Conservation (phyloP, 2,113 vertebrate genomes). For the Pantherophis guttatus region DNA sequence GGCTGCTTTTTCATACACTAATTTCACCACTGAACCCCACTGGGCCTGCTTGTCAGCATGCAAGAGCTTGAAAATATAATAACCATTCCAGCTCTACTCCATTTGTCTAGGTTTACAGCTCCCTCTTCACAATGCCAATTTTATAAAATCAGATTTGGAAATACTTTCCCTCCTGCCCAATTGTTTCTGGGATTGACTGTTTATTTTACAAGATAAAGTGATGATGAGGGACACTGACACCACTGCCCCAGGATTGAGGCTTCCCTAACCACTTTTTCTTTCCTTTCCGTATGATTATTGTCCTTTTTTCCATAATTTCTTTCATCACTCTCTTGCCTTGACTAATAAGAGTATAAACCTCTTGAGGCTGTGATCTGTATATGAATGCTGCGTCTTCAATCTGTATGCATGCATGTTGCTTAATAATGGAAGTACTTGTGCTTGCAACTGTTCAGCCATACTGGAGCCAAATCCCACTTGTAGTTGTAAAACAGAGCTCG, state of each 20-base stretch:
- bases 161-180: neutral
- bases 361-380: neutral
- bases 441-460: neutral
- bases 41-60: constrained; percentile 31
- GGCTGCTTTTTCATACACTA: constrained; percentile 33
- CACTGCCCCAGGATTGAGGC: neutral
- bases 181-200: neutral
- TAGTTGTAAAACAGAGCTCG: neutral
- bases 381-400: neutral
- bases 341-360: neutral
- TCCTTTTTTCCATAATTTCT: neutral
- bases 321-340: neutral
- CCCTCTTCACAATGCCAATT: constrained; percentile 21
- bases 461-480: neutral
- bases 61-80: constrained; percentile 35
- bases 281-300: neutral
- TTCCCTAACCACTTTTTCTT: neutral
- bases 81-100: constrained; percentile 25
- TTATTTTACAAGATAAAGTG: neutral
- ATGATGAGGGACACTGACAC: neutral
- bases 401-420: neutral
- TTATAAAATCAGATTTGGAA: constrained; percentile 1
- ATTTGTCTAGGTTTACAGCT: constrained; percentile 34
- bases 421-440: neutral
- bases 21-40: constrained; percentile 23